phyloP scores from a whole-genome alignment of 2,888 invertebrate genomes.

The Cheilosia scutellata region DNA sequence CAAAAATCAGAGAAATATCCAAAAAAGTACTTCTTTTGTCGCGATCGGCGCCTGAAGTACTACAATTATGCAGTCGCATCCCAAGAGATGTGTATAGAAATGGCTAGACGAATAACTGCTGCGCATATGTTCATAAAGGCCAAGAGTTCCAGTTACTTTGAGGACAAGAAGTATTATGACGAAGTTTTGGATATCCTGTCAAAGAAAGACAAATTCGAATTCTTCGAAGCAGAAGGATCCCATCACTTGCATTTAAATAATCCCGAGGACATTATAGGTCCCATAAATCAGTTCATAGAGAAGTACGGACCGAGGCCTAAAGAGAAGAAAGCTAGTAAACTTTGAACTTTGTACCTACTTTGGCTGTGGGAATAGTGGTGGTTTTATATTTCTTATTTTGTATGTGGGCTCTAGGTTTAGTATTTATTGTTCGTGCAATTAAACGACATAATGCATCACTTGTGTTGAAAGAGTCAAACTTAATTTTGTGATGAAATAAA shows the following conservation, averaged over 20 bases:
- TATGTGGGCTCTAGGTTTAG: neutral
- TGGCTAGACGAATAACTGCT: constrained; percentile 86
- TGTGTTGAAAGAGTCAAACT: neutral
- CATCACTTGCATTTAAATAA: constrained; percentile 91
- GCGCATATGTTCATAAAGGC: constrained; percentile 88
- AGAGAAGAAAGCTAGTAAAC: constrained; percentile 85
- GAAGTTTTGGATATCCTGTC: constrained; percentile 86
- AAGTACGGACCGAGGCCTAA: constrained; percentile 86
- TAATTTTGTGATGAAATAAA: constrained; percentile 2
- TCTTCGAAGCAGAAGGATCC: constrained; percentile 87
- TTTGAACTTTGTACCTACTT: constrained; percentile 49
- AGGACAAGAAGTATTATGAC: constrained; percentile 86
- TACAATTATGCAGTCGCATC: constrained; percentile 82
- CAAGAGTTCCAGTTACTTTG: constrained; percentile 85
- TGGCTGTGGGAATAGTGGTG: neutral
- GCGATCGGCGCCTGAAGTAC: constrained; percentile 88
- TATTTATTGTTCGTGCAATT: neutral
- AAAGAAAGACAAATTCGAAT: constrained; percentile 86
- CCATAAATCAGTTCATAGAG: constrained; percentile 86
- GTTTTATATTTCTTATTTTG: neutral
- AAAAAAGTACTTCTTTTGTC: constrained; percentile 87
- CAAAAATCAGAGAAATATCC: constrained; percentile 86
- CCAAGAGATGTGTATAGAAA: constrained; percentile 85
- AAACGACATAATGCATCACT: neutral
- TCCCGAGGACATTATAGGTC: constrained; percentile 86